Evolutionary conservation across 2,797 vertebrate species (phyloP).

Genomic region (Yasuhikotakia modesta): DNA sequence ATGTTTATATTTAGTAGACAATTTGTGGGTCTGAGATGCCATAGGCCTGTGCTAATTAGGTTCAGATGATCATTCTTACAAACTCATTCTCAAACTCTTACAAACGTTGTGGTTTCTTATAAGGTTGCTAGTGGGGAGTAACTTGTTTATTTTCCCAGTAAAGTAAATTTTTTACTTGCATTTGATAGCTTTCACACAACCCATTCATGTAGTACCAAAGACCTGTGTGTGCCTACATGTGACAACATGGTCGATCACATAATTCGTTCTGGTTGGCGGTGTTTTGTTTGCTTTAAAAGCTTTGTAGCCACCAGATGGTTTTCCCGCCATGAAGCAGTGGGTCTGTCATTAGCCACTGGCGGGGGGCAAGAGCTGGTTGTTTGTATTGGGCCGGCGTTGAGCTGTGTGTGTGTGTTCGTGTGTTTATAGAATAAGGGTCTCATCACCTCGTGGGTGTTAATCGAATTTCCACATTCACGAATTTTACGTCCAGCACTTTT

Average conservation of each 20-base stretch:
- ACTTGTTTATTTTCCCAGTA: not conserved
- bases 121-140: not conserved
- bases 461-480: slow-evolving; percentile 65
- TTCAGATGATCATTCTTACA: too few species aligned
- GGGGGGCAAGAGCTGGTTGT: slow-evolving; percentile 54
- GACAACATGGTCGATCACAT: slow-evolving; percentile 47
- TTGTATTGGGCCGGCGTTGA: slow-evolving; percentile 56
- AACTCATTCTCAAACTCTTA: too few species aligned
- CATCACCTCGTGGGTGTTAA: slow-evolving; percentile 66
- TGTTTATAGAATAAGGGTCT: slow-evolving; percentile 28
- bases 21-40: too few species aligned
- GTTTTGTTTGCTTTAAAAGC: slow-evolving; percentile 66
- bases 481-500: slow-evolving; percentile 62
- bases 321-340: slow-evolving; percentile 62
- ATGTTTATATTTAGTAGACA: too few species aligned
- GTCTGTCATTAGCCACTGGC: slow-evolving; percentile 68
- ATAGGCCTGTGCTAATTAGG: too few species aligned
- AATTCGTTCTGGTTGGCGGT: slow-evolving; percentile 54
- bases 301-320: slow-evolving; percentile 65
- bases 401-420: slow-evolving; percentile 27
- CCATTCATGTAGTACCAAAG: not conserved
- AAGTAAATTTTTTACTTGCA: not conserved
- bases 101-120: too few species aligned
- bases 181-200: not conserved
- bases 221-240: slow-evolving; percentile 9